Percentiles rank a stretch among this genome's conserved stretches.
Conservation (phyloP, 2,113 vertebrate genomes). For the Alaudala cheleensis region DNA sequence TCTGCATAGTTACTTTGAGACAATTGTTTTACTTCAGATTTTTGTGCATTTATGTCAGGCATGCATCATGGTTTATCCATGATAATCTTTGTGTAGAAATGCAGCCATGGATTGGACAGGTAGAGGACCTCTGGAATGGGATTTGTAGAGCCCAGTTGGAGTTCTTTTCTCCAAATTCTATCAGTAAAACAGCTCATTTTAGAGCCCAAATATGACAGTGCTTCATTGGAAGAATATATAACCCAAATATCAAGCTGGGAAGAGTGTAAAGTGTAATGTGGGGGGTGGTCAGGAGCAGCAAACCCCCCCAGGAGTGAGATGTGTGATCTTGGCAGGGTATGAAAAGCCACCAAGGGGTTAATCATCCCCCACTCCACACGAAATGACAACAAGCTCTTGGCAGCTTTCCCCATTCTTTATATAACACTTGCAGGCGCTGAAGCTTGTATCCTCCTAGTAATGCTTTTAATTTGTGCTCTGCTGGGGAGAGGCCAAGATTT, state of each 20-base stretch:
- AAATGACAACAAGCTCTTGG: conserved; percentile 78
- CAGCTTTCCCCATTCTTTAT: conserved; percentile 74
- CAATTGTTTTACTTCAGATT: not conserved
- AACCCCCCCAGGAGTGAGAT: not conserved
- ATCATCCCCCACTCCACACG: conserved; percentile 47
- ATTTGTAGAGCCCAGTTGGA: not conserved
- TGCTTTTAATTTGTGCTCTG: conserved; percentile 83
- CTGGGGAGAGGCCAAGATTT: conserved; percentile 85
- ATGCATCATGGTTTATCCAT: not conserved
- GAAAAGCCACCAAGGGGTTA: conserved; percentile 63
- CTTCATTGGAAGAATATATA: not conserved
- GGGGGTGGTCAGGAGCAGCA: not conserved
- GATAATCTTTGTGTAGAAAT: not conserved
- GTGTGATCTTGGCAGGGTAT: not conserved
- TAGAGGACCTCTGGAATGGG: not conserved
- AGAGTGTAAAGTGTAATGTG: not conserved
- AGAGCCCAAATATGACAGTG: not conserved
- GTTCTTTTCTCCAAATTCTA: not conserved
- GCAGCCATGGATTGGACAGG: not conserved
- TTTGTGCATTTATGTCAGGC: not conserved
- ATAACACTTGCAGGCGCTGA: conserved; percentile 78
- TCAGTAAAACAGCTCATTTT: not conserved
- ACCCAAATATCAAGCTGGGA: not conserved
- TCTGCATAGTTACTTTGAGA: not conserved
- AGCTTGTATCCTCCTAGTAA: conserved; percentile 78